These are phyloP conservation scores for Diadumene lineata DNA, from an alignment of 92 coral and sea anemone genomes.

Conservation along the genomic window DNA sequence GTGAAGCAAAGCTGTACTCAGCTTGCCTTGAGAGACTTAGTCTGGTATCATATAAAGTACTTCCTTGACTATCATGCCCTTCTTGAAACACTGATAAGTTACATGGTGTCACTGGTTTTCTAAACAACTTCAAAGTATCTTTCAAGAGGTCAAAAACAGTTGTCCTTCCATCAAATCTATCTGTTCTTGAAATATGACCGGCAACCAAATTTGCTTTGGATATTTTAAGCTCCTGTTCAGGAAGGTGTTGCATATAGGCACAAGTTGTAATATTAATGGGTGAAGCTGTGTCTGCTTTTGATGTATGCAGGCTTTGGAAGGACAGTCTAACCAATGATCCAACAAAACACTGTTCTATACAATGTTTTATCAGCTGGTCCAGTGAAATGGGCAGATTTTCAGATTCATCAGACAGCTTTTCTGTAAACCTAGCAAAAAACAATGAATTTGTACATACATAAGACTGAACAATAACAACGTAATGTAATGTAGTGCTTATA, in stretches of 20 bases:
- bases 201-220: constrained; percentile 38
- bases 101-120: neutral
- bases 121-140: constrained; percentile 35
- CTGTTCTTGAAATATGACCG: constrained; percentile 47
- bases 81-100: neutral
- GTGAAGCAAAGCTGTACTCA: constrained; percentile 35
- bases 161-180: constrained; percentile 17
- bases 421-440: constrained; percentile 48
- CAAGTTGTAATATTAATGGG: constrained; percentile 37
- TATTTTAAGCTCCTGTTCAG: neutral
- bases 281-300: constrained; percentile 47
- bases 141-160: constrained; percentile 63
- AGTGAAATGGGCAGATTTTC: constrained; percentile 36
- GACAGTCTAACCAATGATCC: constrained; percentile 73
- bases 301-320: constrained; percentile 46
- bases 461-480: no score
- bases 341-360: constrained; percentile 83
- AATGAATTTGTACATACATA: no score
- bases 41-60: neutral
- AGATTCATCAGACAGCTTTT: constrained; percentile 17
- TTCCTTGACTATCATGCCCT: neutral
- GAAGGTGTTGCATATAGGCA: neutral
- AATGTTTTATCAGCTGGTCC: constrained; percentile 57
- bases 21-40: constrained; percentile 2
- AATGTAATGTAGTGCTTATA: no score